Evolutionary conservation across 2,888 invertebrate species (phyloP), one percentile per base, ranked within the genome.

Genomic region (Acanthacorydalis orientalis): DNA sequence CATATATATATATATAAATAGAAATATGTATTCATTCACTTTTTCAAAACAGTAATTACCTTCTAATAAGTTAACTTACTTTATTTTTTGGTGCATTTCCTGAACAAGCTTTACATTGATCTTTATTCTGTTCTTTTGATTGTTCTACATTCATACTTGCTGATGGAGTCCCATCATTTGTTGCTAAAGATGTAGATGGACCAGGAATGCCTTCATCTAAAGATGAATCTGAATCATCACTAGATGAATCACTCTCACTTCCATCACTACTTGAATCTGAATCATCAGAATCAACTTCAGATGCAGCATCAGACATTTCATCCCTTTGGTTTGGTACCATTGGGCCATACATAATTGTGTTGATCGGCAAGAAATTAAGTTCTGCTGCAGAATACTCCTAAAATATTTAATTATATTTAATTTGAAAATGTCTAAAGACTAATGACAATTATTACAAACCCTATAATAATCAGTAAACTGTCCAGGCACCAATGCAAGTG

Each of bases 401-500:
- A 14, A 37, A 44, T 8, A 23, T 23, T 32, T 9, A 46, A 38
- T 37, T 4, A 47, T 34, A 32, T 12, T 2, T 41, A 48, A 8
- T 11, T 7, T 38, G 23, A 39, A 44, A 8, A 23, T 12, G 32
- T 46, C 7, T 40, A 39, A 50, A 23, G 32, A 16, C 12, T 45
- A 44, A 43, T 10, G 16, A n/a, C 9, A 12, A 9, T 9, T 23
- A n/a, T 14, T 33, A 44, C 34, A 52, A 59, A 64, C 64, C 58
- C 82, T 78, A 67, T 84, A 95, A 61, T 77, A 76, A 64, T 93
- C 89, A 55, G 87, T 85, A 69, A 80, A 97, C 69, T 98, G 98
- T n/a, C 96, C 96, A 35, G 95, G 92, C 56, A 98, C 81, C 52
- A 98, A 70, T 41, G 96, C 82, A 51, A 95, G 80, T 15, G 97